Evolutionary conservation across 2,113 vertebrate genomes (phyloP).

Genomic region (Merops nubicus): DNA sequence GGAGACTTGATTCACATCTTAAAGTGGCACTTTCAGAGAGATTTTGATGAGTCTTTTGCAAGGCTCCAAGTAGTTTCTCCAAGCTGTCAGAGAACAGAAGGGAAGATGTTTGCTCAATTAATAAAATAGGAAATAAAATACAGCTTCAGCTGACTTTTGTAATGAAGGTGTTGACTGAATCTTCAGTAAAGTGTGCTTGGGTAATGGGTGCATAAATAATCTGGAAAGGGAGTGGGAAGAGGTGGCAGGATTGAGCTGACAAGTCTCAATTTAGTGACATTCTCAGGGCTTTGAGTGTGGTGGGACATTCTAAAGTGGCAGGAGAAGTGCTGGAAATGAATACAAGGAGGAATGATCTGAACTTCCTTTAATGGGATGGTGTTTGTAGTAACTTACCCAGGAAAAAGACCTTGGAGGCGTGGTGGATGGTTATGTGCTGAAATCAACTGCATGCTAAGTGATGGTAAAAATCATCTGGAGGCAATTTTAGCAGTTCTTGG

Average conservation of each 20-base stretch:
- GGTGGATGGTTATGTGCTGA: background rate
- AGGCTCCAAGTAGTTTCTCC: background rate
- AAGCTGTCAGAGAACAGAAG: background rate
- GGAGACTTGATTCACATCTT: background rate
- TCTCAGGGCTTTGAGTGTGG: background rate
- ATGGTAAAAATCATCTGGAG: background rate
- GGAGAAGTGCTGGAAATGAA: background rate
- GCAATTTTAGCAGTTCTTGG: background rate
- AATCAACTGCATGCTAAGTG: background rate
- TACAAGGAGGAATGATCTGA: background rate
- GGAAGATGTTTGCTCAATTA: background rate
- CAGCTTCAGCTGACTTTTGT: background rate
- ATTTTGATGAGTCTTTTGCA: background rate
- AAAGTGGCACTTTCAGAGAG: background rate
- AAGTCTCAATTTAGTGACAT: background rate
- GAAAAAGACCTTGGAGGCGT: background rate
- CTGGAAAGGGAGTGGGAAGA: background rate
- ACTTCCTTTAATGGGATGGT: background rate
- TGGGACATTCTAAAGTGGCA: background rate
- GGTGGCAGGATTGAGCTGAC: background rate
- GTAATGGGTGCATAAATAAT: background rate
- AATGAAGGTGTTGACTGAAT: background rate
- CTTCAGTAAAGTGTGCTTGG: background rate
- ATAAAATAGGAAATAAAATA: background rate
- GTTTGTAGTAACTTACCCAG: background rate